A percentile compares a stretch with the other conserved stretches of the same genome.
phyloP scores from a whole-genome alignment of 2,888 invertebrate genomes.

The Hypsopygia costalis region DNA sequence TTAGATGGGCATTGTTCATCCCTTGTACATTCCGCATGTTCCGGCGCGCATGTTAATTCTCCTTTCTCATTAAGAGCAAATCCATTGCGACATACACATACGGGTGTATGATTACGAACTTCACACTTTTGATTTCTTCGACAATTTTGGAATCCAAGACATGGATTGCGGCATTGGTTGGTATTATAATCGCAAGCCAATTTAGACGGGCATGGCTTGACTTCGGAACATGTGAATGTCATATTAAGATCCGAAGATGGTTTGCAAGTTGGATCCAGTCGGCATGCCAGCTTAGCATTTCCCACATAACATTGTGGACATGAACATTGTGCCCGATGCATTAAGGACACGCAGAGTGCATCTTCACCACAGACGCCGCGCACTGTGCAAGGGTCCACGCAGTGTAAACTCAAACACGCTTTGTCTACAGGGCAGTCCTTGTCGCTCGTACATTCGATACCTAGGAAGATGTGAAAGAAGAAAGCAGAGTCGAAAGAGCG shows the following conservation, averaged over 20 bases:
- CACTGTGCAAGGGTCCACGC: slow-evolving; percentile 94
- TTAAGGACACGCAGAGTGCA: slow-evolving; percentile 91
- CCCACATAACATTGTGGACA: slow-evolving; percentile 94
- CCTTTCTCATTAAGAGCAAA: slow-evolving; percentile 93
- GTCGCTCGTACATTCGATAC: slow-evolving; percentile 94
- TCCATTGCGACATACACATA: slow-evolving; percentile 94
- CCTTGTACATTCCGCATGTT: slow-evolving; percentile 88
- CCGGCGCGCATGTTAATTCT: slow-evolving; percentile 92
- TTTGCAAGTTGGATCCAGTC: slow-evolving; percentile 89
- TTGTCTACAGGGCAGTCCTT: slow-evolving; percentile 95
- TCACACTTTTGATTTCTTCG: slow-evolving; percentile 92
- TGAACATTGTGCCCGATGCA: slow-evolving; percentile 92
- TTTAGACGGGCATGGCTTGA: slow-evolving; percentile 87
- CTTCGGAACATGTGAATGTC: slow-evolving; percentile 83
- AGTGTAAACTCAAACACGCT: slow-evolving; percentile 94
- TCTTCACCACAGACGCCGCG: slow-evolving; percentile 94
- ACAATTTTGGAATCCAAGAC: slow-evolving; percentile 86
- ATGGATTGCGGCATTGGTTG: slow-evolving; percentile 90
- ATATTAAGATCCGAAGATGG: slow-evolving; percentile 81
- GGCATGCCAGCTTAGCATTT: slow-evolving; percentile 88
- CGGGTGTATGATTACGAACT: slow-evolving; percentile 90
- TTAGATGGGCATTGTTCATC: slow-evolving; percentile 93
- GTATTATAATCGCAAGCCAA: slow-evolving; percentile 85
- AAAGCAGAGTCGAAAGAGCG: slow-evolving; percentile 85
- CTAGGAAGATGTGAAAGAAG: slow-evolving; percentile 83